A percentile compares a stretch with the other conserved stretches of the same genome.
phyloP scores from a whole-genome alignment of 2,888 invertebrate genomes.

The Helicoverpa assulta region DNA sequence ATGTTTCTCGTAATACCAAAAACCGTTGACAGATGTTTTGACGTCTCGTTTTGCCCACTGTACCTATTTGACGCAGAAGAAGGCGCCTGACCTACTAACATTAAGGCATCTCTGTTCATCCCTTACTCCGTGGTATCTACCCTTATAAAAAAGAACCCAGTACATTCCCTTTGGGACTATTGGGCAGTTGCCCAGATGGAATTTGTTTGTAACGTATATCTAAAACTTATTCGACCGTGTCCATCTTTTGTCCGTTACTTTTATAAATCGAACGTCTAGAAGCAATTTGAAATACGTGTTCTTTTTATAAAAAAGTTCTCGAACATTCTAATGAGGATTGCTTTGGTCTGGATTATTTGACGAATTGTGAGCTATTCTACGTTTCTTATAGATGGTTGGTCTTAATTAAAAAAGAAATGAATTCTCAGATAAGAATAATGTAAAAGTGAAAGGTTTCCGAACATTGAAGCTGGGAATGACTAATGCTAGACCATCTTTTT shows the following conservation, averaged over 20 bases:
- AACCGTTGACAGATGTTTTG: no score
- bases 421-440: slow-evolving; percentile 13
- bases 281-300: not conserved
- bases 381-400: not conserved
- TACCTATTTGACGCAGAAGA: no score
- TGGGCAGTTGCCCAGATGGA: slow-evolving; percentile 37
- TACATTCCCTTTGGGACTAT: slow-evolving; percentile 38
- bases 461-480: slow-evolving; percentile 13
- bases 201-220: slow-evolving; percentile 25
- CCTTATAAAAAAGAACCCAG: slow-evolving; percentile 28
- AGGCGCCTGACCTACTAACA: no score
- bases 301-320: not conserved
- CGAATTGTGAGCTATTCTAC: not conserved
- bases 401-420: slow-evolving; percentile 29
- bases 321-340: slow-evolving; percentile 1
- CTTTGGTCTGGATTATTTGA: not conserved
- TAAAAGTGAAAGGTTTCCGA: not conserved
- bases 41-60: no score
- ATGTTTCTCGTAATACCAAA: no score
- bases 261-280: not conserved
- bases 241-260: not conserved
- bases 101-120: no score
- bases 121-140: not conserved
- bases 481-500: slow-evolving; percentile 11
- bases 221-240: slow-evolving; percentile 29